Evolutionary conservation across 2,797 vertebrate genomes (phyloP).

Genomic region (Falco concolor): DNA sequence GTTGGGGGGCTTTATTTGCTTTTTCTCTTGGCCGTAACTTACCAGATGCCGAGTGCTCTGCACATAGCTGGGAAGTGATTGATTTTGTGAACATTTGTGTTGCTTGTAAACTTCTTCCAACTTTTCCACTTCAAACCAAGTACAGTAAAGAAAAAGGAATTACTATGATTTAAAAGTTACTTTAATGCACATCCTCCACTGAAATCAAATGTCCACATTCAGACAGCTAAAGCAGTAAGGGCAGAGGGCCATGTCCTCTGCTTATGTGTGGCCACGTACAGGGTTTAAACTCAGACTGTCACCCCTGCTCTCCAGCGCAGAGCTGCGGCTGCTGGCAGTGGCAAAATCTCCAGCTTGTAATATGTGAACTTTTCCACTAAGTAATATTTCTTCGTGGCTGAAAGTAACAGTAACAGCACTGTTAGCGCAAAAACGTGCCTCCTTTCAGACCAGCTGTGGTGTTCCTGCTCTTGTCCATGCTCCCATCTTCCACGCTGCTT

Average conservation of each 20-base stretch:
- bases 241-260: not conserved
- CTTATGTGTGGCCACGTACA: not conserved
- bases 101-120: not conserved
- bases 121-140: not conserved
- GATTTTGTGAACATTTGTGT: not conserved
- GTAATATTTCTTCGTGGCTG: not conserved
- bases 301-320: not conserved
- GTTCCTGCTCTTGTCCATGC: not conserved
- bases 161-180: not conserved
- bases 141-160: not conserved
- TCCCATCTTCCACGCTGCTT: not conserved
- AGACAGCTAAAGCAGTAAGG: not conserved
- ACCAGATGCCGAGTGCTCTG: not conserved
- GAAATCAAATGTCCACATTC: not conserved
- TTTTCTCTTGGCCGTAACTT: not conserved
- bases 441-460: not conserved
- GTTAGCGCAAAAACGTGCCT: accelerated
- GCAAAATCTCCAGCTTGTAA: not conserved
- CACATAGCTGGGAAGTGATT: not conserved
- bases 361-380: not conserved
- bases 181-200: not conserved
- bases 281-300: not conserved
- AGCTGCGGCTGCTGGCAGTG: accelerated
- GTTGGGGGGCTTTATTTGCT: accelerated
- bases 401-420: not conserved